phyloP scores from a whole-genome alignment of 2,113 vertebrate species.

The Fulica atra region DNA sequence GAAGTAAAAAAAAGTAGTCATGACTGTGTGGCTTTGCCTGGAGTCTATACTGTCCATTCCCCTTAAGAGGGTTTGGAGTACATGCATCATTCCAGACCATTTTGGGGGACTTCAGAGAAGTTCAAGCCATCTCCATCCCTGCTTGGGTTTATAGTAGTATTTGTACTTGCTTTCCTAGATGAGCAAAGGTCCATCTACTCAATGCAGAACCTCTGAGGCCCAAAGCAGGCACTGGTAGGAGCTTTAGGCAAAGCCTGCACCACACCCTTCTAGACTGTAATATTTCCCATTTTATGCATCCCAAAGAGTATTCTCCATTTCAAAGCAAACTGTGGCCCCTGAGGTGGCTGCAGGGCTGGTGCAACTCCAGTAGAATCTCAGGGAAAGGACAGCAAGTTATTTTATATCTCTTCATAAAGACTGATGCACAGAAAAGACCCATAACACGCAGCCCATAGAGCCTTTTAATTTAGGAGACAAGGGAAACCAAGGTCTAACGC shows the following conservation, averaged over 20 bases:
- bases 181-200: background rate
- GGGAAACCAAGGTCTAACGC: rapidly evolving
- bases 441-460: too few relatives aligned
- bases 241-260: background rate
- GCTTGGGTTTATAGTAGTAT: background rate
- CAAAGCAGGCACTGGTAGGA: background rate
- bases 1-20: background rate
- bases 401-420: background rate
- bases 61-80: background rate
- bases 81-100: background rate
- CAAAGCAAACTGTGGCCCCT: background rate
- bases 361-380: background rate
- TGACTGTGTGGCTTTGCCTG: background rate
- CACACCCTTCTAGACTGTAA: background rate
- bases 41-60: rapidly evolving
- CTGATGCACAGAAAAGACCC: background rate
- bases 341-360: background rate
- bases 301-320: background rate
- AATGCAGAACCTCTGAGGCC: background rate
- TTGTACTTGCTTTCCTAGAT: background rate
- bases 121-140: background rate
- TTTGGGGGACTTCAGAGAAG: background rate
- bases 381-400: background rate
- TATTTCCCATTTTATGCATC: background rate
- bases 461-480: background rate